Conservation (phyloP, 2,888 invertebrate genomes). For the Leptarthrus brevirostris region DNA sequence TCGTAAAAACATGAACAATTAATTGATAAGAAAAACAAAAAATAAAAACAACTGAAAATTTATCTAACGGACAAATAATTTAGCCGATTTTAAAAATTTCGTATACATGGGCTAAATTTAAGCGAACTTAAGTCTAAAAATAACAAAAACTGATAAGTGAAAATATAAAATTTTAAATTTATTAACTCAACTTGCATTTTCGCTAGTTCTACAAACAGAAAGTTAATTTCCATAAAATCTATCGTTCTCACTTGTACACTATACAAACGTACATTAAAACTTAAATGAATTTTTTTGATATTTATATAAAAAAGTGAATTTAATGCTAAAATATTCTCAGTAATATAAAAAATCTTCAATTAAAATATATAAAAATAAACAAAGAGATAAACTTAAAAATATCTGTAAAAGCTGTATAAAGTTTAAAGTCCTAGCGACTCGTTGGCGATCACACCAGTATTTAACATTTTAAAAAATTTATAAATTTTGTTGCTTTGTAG, state of each 20-base stretch:
- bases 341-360: slow-evolving; percentile 40
- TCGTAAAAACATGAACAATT: no score
- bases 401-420: slow-evolving; percentile 32
- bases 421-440: slow-evolving; percentile 45
- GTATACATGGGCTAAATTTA: background rate
- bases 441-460: slow-evolving; percentile 6
- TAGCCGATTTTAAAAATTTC: background rate
- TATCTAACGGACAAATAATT: background rate
- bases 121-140: background rate
- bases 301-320: slow-evolving; percentile 41
- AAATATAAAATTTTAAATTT: background rate
- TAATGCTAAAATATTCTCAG: slow-evolving; percentile 25
- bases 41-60: no score
- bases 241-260: slow-evolving; percentile 30
- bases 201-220: slow-evolving; percentile 33
- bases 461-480: background rate
- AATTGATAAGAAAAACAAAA: no score
- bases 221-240: slow-evolving; percentile 15
- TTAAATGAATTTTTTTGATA: slow-evolving; percentile 25
- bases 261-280: slow-evolving; percentile 38
- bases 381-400: slow-evolving; percentile 42
- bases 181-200: slow-evolving; percentile 23
- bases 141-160: slow-evolving; percentile 19
- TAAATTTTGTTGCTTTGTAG: slow-evolving; percentile 1
- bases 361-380: slow-evolving; percentile 47